phyloP scores from a whole-genome alignment of 1,140 invertebrate species.

The Tetragonula clypearis region DNA sequence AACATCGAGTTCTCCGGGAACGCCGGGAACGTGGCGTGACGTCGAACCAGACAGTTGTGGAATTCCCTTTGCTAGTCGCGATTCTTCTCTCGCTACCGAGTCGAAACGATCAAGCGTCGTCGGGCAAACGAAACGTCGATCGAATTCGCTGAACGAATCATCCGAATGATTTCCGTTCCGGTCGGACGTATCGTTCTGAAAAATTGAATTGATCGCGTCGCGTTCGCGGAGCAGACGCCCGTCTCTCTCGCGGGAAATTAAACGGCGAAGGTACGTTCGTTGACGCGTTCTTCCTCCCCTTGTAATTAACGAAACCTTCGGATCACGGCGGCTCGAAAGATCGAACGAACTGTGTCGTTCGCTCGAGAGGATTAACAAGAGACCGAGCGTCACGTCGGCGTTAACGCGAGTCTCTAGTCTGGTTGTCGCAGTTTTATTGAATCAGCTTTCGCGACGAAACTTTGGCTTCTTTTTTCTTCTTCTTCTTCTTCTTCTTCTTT shows the following conservation, averaged over 20 bases:
- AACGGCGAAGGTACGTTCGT: neutral
- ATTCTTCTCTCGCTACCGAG: neutral
- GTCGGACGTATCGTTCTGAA: neutral
- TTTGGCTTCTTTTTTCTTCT: neutral
- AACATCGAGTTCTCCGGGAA: neutral
- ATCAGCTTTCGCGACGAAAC: conserved; percentile 1
- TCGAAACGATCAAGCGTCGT: neutral
- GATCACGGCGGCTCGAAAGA: neutral
- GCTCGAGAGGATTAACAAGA: conserved; percentile 29
- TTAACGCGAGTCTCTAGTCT: neutral
- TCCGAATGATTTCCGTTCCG: neutral
- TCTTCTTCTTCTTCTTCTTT: neutral
- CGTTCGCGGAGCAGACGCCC: neutral
- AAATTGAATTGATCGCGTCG: conserved; percentile 25
- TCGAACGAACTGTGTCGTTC: neutral
- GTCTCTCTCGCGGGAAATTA: conserved; percentile 46
- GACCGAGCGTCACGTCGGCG: too few relatives aligned
- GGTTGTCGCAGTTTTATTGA: neutral
- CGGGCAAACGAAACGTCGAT: neutral
- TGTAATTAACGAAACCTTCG: conserved; percentile 24
- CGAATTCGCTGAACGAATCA: neutral
- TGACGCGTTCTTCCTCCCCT: neutral
- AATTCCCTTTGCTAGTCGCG: neutral
- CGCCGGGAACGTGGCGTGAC: neutral
- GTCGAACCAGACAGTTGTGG: too few relatives aligned